Conservation (phyloP, 2,888 invertebrate genomes). For the Pollenia amentaria region DNA sequence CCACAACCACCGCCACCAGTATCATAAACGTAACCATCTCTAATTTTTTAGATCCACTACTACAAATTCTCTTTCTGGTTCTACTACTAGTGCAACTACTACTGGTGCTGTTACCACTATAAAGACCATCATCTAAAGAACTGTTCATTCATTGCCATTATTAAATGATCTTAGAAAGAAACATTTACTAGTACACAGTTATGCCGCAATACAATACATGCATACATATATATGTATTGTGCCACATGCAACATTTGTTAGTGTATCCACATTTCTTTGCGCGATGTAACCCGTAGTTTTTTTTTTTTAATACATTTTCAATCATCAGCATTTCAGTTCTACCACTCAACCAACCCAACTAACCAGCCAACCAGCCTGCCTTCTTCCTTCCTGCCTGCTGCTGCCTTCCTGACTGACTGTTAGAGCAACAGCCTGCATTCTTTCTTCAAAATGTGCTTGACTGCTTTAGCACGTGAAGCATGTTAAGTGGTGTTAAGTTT, state of each 20-base stretch:
- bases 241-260: background rate
- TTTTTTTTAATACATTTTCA: slow-evolving; percentile 51
- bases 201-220: slow-evolving; percentile 16
- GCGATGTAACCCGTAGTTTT: slow-evolving; percentile 40
- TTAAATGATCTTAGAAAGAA: slow-evolving; percentile 1
- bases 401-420: slow-evolving; percentile 34
- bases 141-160: slow-evolving; percentile 28
- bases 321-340: slow-evolving; percentile 50
- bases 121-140: slow-evolving; percentile 5
- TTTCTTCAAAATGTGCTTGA: slow-evolving; percentile 58
- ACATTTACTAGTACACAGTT: slow-evolving; percentile 34
- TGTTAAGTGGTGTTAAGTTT: slow-evolving; percentile 67
- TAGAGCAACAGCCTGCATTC: slow-evolving; percentile 58
- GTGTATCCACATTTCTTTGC: slow-evolving; percentile 14
- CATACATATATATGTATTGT: background rate
- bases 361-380: background rate
- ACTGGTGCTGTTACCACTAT: slow-evolving; percentile 15
- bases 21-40: slow-evolving; percentile 28
- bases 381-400: background rate
- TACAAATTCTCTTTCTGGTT: slow-evolving; percentile 5
- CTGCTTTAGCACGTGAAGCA: slow-evolving; percentile 68
- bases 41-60: background rate
- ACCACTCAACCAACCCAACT: slow-evolving; percentile 8
- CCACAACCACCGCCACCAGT: background rate
- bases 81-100: background rate